Evolutionary conservation across 2,113 vertebrate species (phyloP), one percentile per base, ranked within the genome.

Genomic region (Nanorana parkeri): DNA sequence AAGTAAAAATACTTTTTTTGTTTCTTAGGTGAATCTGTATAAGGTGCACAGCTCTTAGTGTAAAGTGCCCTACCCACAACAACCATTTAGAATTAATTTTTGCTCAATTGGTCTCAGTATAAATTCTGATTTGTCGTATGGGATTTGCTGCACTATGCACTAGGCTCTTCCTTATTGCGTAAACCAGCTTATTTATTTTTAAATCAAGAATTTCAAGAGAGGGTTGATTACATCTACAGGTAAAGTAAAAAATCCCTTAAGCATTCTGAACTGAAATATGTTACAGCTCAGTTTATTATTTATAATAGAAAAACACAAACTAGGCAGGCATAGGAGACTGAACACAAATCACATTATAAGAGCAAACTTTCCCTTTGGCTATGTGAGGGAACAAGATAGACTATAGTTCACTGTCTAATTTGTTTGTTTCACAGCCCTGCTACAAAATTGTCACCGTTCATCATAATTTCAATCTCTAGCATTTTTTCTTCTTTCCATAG

Each of bases 381-480:
- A 72, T 16, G 36, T 21, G 36, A 71, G 36, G 52, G 72, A 58
- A 41, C 36, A 54, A 28, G 21, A 80, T 63, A 28, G 29, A 26
- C 41, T 69, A 64, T 60, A 80, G 54, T 29, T 80, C 77, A 58
- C 28, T 60, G 36, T 71, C 55, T 80, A 72, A 72, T 80, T 23
- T 72, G 78, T 71, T 81, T 81, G 41, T 64, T 81, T 81, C 68
- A 81, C 58, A 72, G 41, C 41, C 68, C 56, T 72, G 32, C 56
- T 21, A 71, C n/a, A 19, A 71, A 80, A 60, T 71, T 80, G 78
- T 80, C 78, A 80, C 67, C 6, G 16, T 61, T 71, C 68, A 71
- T 80, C 78, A 80, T 63, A 51, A 51, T 78, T 71, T 26, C 55
- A 61, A 24, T 80, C 17, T 80, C 36, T 36, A 51, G 64, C 0